Evolutionary conservation across 2,797 vertebrate species (phyloP), one percentile per base, ranked within the genome.

Genomic region (Dipus sagitta): DNA sequence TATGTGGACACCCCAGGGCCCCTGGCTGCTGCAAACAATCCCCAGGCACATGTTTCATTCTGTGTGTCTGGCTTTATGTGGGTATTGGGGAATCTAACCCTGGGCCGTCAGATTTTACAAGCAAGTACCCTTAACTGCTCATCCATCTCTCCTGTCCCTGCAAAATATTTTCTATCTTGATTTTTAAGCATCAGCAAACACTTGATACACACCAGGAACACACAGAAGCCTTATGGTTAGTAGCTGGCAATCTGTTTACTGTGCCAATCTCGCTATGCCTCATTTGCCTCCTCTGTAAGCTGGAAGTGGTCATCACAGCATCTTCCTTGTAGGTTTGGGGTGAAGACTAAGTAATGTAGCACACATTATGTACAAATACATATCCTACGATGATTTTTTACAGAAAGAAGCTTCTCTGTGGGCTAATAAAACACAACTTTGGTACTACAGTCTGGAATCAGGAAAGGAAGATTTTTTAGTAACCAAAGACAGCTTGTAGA

Each of bases 191-290:
- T 93, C 47, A 60, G 34, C 67, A 65, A 88, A 67, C 72, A 81
- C 84, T 90, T 60, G 88, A 70, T 42, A 67, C 64, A 92, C 67
- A 68, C 26, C 54, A 78, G 90, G 85, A 82, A 90, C 83, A 34
- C 79, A 81, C 75, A 91, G 79, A 15, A 60, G 34, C 13, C 9
- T 47, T 79, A 47, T 1, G 0, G 30, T 70, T 8, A 32, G 80
- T 34, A 75, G 32, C 58, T 60, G 17, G 21, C 1, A 12, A 26
- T 80, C 58, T 26, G 74, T 54, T 34, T 75, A 38, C 38, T 79
- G 72, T 58, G 42, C 72, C 64, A 78, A 15, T 28, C 13, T 68
- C 75, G 23, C 87, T 32, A 80, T 30, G 65, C 71, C 78, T 85
- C 34, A 9, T 20, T 88, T 90, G 74, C 32, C 34, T 83, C 34